Evolutionary conservation across 2,888 invertebrate species (phyloP), one percentile per base, ranked within the genome.

Genomic region (Nipponacmea schrenckii): DNA sequence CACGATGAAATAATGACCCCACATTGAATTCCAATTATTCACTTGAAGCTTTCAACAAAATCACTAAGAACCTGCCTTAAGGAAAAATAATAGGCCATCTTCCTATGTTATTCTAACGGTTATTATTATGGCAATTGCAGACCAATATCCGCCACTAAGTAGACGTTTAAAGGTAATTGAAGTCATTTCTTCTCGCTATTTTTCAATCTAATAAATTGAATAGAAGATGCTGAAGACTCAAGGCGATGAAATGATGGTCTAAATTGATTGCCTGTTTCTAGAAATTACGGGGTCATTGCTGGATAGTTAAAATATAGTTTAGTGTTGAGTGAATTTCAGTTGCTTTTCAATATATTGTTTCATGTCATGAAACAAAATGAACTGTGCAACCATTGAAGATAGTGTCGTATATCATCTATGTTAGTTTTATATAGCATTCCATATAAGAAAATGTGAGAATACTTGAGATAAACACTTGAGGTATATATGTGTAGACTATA

Each of bases 111-210:
- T 56, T 56, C 56, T 56, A 56, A 56, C 20, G 24, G 24, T 56
- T 56, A 24, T 56, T 24, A 56, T 56, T 56, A 56, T 56, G 24
- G 56, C 56, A 20, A 56, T 56, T 56, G 20, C 56, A 24, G 56
- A 10, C 20, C 24, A 24, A 20, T 56, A 56, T 20, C 0, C 69
- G 44, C 64, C 39, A 31, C 50, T 69, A 69, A 69, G 69, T 69
- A 64, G 64, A 50, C 48, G 64, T 69, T 69, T 50, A 64, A 64
- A 39, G 27, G 69, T 69, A 69, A 69, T 69, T 62, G 39, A 64
- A 69, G 64, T 69, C 69, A 56, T 56, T 24, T 14, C 56, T 8
- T 24, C 24, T 56, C 56, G 24, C 56, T 56, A 56, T 20, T 56
- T 56, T 20, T 20, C 56, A 12, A 56, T 56, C 56, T 56, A 24